These are phyloP conservation scores for Himalopsyche phryganea DNA, from an alignment of 1,140 invertebrate genomes.

Conservation along the genomic window DNA sequence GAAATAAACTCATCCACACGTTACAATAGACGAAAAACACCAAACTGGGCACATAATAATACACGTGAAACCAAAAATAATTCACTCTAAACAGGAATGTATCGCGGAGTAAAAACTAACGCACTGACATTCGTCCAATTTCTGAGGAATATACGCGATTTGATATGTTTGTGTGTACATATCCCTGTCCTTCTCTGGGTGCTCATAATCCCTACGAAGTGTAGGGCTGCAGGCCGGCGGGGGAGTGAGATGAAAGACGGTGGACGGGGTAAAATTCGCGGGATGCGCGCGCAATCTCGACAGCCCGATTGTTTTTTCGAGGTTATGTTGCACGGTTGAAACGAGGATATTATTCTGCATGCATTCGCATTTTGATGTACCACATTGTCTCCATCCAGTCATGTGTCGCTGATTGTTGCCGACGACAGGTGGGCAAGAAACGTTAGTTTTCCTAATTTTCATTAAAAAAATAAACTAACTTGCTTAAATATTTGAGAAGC, in stretches of 20 bases:
- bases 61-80: conserved; percentile 12
- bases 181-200: conserved; percentile 11
- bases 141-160: conserved; percentile 9
- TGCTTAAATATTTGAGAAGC: too few species aligned
- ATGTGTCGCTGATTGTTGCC: too few species aligned
- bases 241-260: conserved; percentile 6
- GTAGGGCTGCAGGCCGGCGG: neutral
- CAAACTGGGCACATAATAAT: conserved; percentile 5
- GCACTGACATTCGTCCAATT: conserved; percentile 8
- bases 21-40: conserved; percentile 1
- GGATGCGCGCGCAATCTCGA: conserved; percentile 13
- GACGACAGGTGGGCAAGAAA: too few species aligned
- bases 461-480: too few species aligned
- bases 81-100: conserved; percentile 7
- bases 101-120: conserved; percentile 11
- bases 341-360: too few species aligned
- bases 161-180: conserved; percentile 10
- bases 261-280: neutral
- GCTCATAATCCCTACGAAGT: conserved; percentile 3
- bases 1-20: conserved; percentile 12
- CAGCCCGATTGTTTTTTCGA: conserved; percentile 12
- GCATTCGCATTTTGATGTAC: too few species aligned
- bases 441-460: too few species aligned
- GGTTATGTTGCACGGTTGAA: conserved; percentile 8
- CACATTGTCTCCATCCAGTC: too few species aligned